Conservation (phyloP, 2,797 vertebrate genomes). For the Rhynchotus rufescens region DNA sequence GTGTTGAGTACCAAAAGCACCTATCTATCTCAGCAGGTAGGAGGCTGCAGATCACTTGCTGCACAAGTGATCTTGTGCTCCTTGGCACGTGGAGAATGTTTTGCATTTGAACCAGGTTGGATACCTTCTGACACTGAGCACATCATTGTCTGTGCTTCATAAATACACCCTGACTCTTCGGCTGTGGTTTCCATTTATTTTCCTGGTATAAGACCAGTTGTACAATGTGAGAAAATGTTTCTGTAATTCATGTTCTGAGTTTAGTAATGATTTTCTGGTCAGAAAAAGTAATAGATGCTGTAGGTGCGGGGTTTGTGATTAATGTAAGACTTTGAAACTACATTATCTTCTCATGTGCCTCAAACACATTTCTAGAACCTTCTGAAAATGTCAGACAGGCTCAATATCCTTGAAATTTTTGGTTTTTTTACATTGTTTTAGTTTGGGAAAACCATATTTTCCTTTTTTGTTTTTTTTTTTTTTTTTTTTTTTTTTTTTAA, state of each 20-base stretch:
- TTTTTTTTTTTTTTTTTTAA: not conserved
- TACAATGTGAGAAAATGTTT: accelerated
- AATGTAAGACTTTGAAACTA: not conserved
- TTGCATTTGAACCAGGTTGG: not conserved
- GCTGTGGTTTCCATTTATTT: not conserved
- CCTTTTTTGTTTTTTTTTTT: not conserved
- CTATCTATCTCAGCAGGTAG: not conserved
- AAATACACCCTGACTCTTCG: not conserved
- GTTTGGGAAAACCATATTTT: not conserved
- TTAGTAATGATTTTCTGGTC: not conserved
- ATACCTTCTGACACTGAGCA: not conserved
- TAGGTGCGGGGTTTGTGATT: not conserved
- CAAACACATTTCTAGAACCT: accelerated
- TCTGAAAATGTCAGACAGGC: not conserved
- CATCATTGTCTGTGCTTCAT: accelerated
- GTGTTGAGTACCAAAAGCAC: too few species aligned
- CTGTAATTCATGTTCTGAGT: not conserved
- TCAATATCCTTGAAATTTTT: constrained; percentile 2
- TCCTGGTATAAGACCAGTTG: not conserved
- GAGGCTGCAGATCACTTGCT: too few species aligned
- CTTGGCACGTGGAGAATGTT: not conserved
- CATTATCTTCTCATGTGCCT: not conserved
- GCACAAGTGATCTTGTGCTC: not conserved
- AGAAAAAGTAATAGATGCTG: accelerated
- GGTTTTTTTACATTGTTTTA: constrained; percentile 22